Base-by-base conservation (phyloP, 2,797 vertebrate genomes). In the Sebastes hopkinsi region DNA sequence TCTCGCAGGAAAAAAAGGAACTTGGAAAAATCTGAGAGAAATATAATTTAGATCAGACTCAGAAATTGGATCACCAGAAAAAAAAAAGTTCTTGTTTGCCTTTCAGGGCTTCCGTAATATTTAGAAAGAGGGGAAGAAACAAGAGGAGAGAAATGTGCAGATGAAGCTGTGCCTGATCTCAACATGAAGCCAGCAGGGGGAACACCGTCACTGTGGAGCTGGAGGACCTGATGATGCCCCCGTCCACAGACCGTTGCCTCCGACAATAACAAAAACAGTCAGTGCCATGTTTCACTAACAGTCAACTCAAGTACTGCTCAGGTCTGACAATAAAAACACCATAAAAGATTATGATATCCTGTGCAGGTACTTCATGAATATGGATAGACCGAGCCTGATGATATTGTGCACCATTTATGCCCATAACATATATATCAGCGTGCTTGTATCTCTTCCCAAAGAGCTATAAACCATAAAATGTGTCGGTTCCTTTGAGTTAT, bases 351-450 rank as follows among this genome's bases (percentile, higher is more conserved):
- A 65, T 23, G 55, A 64, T 29, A 22, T 30, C 66, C 68, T 62
- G 64, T 77, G 77, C 75, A 79, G 67, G 71, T 77, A 3, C 42
- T 64, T 80, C 74, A 89, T 90, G 81, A 86, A 87, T 87, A 90
- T 86, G 58, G 56, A 80, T 75, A 20, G 3, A 32, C 23, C 9
- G 22, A 36, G n/a, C 52, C 54, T n/a, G 30, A 36, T 70, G 67
- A 60, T 68, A 29, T 58, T 80, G 59, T 54, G 56, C 72, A 27
- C 58, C 56, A 11, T 11, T 59, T 38, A 14, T 7, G 38, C 10
- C 52, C 32, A 3, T 61, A 76, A 72, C 64, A 75, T 80, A 65
- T 67, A 71, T 38, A 74, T 64, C 71, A 75, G 42, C 4, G 46
- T 22, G 13, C 25, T 16, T 34, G 46, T 29, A 32, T 76, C 72